These are phyloP conservation scores for Paedocypris micromegethes DNA, from an alignment of 2,797 vertebrate genomes.

Conservation along the genomic window DNA sequence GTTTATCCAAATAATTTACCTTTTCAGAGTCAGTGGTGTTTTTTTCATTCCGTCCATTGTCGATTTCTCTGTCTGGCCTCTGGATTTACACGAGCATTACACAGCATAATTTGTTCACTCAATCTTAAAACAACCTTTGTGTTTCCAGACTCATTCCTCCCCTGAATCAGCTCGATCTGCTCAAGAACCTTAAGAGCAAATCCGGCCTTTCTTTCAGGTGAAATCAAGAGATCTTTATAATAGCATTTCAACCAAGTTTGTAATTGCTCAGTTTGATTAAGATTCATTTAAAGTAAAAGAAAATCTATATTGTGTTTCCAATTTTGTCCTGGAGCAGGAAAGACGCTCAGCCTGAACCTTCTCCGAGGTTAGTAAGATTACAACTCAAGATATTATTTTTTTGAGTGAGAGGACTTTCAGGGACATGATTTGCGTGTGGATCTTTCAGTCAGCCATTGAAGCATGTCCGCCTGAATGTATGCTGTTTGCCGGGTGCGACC, in stretches of 20 bases:
- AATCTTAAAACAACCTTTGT: slow-evolving; percentile 10
- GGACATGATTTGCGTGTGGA: slow-evolving; percentile 17
- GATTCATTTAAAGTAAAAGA: too few relatives aligned
- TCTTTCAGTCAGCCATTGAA: slow-evolving; percentile 24
- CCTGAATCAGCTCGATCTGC: slow-evolving; percentile 89
- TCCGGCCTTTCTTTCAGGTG: slow-evolving; percentile 96
- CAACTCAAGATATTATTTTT: background rate
- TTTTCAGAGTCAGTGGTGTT: background rate
- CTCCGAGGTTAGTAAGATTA: slow-evolving; percentile 74
- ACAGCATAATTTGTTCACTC: slow-evolving; percentile 13
- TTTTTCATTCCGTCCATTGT: slow-evolving; percentile 10
- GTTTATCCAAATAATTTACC: background rate
- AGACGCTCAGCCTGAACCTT: slow-evolving; percentile 85
- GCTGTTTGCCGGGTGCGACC: slow-evolving; percentile 11
- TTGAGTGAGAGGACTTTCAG: slow-evolving; percentile 2
- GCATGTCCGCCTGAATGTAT: slow-evolving; percentile 12
- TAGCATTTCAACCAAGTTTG: background rate
- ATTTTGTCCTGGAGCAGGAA: slow-evolving; percentile 68
- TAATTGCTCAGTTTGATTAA: too few relatives aligned
- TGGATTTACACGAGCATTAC: background rate
- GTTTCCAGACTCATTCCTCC: slow-evolving; percentile 86
- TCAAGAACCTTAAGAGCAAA: slow-evolving; percentile 96
- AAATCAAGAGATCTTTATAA: background rate
- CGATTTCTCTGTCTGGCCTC: background rate
- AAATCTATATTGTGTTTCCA: too few relatives aligned